Evolutionary conservation across 2,888 invertebrate species (phyloP).

Genomic region (Sisyra terminalis): DNA sequence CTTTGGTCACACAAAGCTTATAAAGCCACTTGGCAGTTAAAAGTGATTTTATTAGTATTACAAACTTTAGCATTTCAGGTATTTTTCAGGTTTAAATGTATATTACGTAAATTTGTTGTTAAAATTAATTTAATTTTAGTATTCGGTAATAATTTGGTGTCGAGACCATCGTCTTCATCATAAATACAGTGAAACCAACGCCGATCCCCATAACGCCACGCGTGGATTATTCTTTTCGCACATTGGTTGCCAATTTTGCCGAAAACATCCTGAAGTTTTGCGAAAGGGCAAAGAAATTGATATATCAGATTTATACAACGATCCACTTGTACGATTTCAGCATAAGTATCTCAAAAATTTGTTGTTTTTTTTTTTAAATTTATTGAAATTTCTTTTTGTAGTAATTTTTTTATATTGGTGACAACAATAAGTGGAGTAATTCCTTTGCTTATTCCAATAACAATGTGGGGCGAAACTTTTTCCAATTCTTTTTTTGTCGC

Average conservation of each 20-base stretch:
- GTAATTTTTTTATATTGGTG: neutral
- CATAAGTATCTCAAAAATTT: constrained; percentile 66
- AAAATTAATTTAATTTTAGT: constrained; percentile 32
- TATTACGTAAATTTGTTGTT: no score
- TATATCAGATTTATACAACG: constrained; percentile 68
- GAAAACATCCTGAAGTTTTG: constrained; percentile 81
- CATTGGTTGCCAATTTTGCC: constrained; percentile 80
- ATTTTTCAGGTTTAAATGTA: neutral
- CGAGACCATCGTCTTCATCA: constrained; percentile 75
- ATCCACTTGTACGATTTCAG: constrained; percentile 75
- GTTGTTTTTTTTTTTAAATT: neutral
- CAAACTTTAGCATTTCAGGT: constrained; percentile 53
- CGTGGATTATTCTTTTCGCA: constrained; percentile 93
- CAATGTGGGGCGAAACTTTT: constrained; percentile 39
- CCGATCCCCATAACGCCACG: constrained; percentile 76
- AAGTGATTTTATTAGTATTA: constrained; percentile 58
- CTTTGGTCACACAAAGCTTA: constrained; percentile 88
- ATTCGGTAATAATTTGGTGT: constrained; percentile 77
- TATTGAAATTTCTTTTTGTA: neutral
- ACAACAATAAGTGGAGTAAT: constrained; percentile 15
- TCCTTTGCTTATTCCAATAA: constrained; percentile 39
- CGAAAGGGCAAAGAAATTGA: constrained; percentile 68
- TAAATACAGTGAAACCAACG: constrained; percentile 77
- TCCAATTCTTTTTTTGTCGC: constrained; percentile 26
- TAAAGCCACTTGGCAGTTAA: constrained; percentile 75